Conservation (phyloP, 2,113 vertebrate species). For the Mormyrus iriodes region DNA sequence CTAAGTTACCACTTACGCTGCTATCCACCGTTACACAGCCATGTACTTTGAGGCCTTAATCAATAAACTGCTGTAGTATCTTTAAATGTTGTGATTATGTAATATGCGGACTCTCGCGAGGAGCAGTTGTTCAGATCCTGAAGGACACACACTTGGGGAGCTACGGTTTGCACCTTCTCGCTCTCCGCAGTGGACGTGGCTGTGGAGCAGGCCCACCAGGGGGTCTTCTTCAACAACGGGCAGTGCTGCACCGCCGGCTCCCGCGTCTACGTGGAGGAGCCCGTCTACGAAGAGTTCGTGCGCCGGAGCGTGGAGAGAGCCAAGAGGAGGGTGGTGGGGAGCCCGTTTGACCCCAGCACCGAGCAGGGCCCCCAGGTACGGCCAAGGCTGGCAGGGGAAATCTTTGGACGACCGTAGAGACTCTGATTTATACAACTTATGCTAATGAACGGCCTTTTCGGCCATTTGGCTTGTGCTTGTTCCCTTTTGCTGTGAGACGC, state of each 20-base stretch:
- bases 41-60: background rate
- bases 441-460: background rate
- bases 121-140: background rate
- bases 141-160: background rate
- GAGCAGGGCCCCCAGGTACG: conserved; percentile 96
- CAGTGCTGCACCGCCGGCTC: conserved; percentile 97
- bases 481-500: background rate
- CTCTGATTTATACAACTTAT: background rate
- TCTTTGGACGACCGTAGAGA: background rate
- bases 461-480: background rate
- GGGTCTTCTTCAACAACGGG: conserved; percentile 97
- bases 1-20: background rate
- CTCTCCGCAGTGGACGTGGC: conserved; percentile 79
- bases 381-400: background rate
- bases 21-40: background rate
- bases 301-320: conserved; percentile 85
- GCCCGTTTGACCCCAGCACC: conserved; percentile 88
- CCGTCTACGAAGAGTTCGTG: conserved; percentile 94
- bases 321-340: conserved; percentile 85
- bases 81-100: background rate
- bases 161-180: background rate
- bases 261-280: conserved; percentile 86
- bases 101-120: background rate
- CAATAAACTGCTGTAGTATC: background rate
- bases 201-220: conserved; percentile 94